Conservation (phyloP, 2,888 invertebrate genomes). For the Carterocephalus palaemon region DNA sequence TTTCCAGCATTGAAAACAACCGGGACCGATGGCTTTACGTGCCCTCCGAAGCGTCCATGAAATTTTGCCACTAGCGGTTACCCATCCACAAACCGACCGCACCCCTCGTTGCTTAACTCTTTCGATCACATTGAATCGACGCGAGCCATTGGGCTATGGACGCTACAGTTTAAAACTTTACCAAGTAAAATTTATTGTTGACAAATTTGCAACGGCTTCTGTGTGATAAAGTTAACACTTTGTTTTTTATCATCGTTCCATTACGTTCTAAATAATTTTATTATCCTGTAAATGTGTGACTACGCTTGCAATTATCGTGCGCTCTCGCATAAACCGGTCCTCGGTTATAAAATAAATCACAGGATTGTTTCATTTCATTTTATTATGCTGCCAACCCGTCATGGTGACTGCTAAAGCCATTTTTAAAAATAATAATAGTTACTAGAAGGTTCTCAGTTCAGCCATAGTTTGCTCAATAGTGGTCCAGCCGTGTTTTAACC, state of each 20-base stretch:
- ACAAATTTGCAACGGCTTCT: too few species aligned
- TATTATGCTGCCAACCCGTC: conserved; percentile 64
- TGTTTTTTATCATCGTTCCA: not conserved
- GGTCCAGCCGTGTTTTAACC: conserved; percentile 1
- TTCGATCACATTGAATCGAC: too few species aligned
- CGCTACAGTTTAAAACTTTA: too few species aligned
- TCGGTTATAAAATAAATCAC: conserved; percentile 69
- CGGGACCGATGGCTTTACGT: too few species aligned
- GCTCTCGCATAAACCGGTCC: conserved; percentile 49
- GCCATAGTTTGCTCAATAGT: conserved; percentile 25
- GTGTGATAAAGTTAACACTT: not conserved
- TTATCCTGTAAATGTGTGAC: not conserved
- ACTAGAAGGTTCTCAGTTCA: conserved; percentile 39
- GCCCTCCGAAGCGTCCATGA: too few species aligned
- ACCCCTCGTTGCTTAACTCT: too few species aligned
- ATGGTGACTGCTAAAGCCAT: conserved; percentile 54
- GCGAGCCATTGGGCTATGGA: too few species aligned
- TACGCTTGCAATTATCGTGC: conserved; percentile 5
- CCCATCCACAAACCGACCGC: too few species aligned
- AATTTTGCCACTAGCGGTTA: too few species aligned
- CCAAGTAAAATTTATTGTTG: too few species aligned
- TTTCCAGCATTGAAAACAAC: too few species aligned
- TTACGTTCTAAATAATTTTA: not conserved
- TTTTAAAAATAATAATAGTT: conserved; percentile 57
- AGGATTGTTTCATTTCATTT: conserved; percentile 73